Conservation (phyloP, 2,888 invertebrate genomes). For the Sussaba pulchella region DNA sequence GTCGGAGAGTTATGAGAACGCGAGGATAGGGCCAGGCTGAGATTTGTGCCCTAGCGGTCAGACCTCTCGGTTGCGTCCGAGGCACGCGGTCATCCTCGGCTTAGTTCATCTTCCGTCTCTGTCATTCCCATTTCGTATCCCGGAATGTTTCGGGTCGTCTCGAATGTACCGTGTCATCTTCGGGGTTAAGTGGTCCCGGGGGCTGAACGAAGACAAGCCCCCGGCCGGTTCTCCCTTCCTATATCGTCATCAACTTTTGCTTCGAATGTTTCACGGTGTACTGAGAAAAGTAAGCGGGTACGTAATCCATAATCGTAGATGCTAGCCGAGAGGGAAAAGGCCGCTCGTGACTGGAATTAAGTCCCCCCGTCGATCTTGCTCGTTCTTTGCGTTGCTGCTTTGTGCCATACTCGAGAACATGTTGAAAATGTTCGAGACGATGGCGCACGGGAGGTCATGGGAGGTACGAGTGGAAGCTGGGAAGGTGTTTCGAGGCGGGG, state of each 20-base stretch:
- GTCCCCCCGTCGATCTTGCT: conserved; percentile 4
- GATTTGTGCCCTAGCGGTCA: background rate
- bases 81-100: conserved; percentile 26
- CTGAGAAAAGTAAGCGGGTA: background rate
- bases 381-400: conserved; percentile 24
- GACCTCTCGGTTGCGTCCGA: conserved; percentile 1
- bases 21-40: background rate
- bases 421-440: conserved; percentile 49
- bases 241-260: conserved; percentile 21
- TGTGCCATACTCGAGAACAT: conserved; percentile 43
- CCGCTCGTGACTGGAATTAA: conserved; percentile 35
- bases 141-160: conserved; percentile 69
- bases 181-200: conserved; percentile 78
- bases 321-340: background rate
- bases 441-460: conserved; percentile 20
- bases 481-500: conserved; percentile 58
- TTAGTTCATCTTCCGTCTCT: conserved; percentile 38
- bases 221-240: conserved; percentile 8
- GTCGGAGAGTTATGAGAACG: conserved; percentile 12
- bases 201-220: background rate
- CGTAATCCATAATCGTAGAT: conserved; percentile 25
- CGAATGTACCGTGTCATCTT: conserved; percentile 73
- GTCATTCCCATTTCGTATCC: conserved; percentile 36
- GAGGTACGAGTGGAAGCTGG: conserved; percentile 39
- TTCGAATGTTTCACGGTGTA: conserved; percentile 10